phyloP scores from a whole-genome alignment of 2,888 invertebrate species.

The Mesodorylaimus sp. region DNA sequence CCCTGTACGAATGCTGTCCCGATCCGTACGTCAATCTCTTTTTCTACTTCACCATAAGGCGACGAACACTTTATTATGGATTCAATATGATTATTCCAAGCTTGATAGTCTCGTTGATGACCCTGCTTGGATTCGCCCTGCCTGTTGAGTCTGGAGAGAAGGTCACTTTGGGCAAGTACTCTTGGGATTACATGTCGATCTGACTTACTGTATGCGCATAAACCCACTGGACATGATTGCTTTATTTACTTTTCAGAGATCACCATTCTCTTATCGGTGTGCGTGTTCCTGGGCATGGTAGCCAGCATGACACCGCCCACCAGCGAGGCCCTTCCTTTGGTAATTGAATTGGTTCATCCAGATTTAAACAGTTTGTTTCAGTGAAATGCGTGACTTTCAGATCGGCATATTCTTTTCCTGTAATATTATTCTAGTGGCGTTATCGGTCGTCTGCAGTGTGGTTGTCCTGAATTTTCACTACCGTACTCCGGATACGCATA shows the following conservation, averaged over 20 bases:
- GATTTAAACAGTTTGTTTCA: too few relatives aligned
- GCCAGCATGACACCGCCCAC: slow-evolving; percentile 95
- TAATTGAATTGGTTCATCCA: too few relatives aligned
- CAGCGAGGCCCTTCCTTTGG: slow-evolving; percentile 52
- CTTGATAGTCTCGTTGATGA: slow-evolving; percentile 95
- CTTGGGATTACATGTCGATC: not conserved
- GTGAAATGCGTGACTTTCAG: too few relatives aligned
- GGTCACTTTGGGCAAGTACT: slow-evolving; percentile 64
- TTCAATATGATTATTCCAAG: slow-evolving; percentile 98
- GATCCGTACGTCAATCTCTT: slow-evolving; percentile 45
- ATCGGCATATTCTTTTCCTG: slow-evolving; percentile 11
- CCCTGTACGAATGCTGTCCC: slow-evolving; percentile 83
- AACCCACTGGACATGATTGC: too few relatives aligned
- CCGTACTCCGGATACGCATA: slow-evolving; percentile 8
- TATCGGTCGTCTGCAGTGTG: slow-evolving; percentile 10
- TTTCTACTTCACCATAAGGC: slow-evolving; percentile 34
- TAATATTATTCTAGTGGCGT: slow-evolving; percentile 10
- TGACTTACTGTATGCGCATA: too few relatives aligned
- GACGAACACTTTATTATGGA: slow-evolving; percentile 93
- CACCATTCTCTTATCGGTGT: slow-evolving; percentile 56
- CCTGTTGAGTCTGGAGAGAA: slow-evolving; percentile 99
- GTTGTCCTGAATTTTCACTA: slow-evolving; percentile 12
- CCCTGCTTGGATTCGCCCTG: slow-evolving; percentile 73
- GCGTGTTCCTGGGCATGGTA: slow-evolving; percentile 92
- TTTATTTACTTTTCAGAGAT: slow-evolving; percentile 18